Percentiles rank a stretch among this genome's conserved stretches.
These are phyloP conservation scores for Varanus salvator DNA, from an alignment of 2,113 vertebrate species.

Conservation along the genomic window DNA sequence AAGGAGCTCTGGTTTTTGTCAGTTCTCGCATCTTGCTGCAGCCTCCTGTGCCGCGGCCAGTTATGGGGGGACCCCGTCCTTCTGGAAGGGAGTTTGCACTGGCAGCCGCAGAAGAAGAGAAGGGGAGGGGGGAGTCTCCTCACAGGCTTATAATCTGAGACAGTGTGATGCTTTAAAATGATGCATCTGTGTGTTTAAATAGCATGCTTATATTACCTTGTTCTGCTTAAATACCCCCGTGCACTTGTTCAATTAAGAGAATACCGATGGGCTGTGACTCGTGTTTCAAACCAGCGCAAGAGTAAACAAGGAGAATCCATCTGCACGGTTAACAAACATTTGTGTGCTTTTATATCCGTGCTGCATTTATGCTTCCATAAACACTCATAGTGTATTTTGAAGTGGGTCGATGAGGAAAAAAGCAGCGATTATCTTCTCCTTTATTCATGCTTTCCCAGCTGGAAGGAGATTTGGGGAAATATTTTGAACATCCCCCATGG, in stretches of 20 bases:
- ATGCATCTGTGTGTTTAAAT: neutral
- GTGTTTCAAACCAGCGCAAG: neutral
- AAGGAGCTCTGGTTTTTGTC: neutral
- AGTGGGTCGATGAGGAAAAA: neutral
- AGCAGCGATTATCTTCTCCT: neutral
- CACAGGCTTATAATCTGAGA: neutral
- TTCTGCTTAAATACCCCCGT: neutral
- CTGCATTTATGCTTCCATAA: neutral
- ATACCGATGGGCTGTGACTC: neutral
- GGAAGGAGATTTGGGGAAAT: neutral
- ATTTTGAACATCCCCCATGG: neutral
- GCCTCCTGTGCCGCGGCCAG: neutral
- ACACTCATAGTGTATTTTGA: neutral
- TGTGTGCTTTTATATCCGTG: neutral
- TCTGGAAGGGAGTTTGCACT: neutral
- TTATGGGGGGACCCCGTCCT: neutral
- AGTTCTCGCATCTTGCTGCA: neutral
- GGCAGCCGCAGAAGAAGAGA: neutral
- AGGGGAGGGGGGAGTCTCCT: neutral
- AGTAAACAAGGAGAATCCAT: neutral
- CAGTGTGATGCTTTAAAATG: neutral
- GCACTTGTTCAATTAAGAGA: neutral
- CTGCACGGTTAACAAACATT: neutral
- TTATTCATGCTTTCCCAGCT: neutral
- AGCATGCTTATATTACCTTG: neutral